Base-by-base conservation (phyloP, 2,888 invertebrate species). In the Gastrophysa polygoni region DNA sequence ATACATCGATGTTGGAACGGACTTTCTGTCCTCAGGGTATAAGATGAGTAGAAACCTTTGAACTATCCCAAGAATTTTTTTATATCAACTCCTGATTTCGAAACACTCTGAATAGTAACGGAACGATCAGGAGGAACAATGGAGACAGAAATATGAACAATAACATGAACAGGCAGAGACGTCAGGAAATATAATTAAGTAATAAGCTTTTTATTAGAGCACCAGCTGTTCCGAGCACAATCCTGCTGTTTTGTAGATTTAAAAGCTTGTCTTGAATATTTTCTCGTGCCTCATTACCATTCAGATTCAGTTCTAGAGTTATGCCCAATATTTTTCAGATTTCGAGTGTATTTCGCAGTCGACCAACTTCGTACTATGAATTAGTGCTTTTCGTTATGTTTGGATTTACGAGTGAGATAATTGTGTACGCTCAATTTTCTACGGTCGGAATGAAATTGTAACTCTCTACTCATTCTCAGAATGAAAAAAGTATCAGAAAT, bases 221-320 rank as follows among this genome's bases (percentile, higher is more conserved):
- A 73, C 73, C 71, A 66, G 72, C 72, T 72, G 73, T 73, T 74
- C 64, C 61, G 59, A 68, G 74, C 74, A 75, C 74, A 71, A 67
- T 71, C 70, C 66, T 70, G 67, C 70, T 69, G 68, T 71, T 68
- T 69, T 69, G 66, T 59, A 68, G 69, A 70, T 73, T 73, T 71
- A 71, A 69, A 48, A 52, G 60, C 60, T 58, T 48, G 59, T 57
- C 32, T 60, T 63, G 32, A 46, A 49, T 56, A 66, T 66, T 57
- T 60, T 46, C 48, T 61, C 59, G 44, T 38, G 59, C 56, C 59
- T 66, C 63, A 70, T 70, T 70, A 67, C 70, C 67, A 61, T 66
- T 65, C 55, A 61, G 55, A 66, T 67, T 54, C 66, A 59, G 59
- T 66, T 63, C 44, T 46, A 49, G 11, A 57, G 47, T 52, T 62